These are phyloP conservation scores for Loris lydekkerianus DNA, from an alignment of 2,797 vertebrate species.

Conservation along the genomic window DNA sequence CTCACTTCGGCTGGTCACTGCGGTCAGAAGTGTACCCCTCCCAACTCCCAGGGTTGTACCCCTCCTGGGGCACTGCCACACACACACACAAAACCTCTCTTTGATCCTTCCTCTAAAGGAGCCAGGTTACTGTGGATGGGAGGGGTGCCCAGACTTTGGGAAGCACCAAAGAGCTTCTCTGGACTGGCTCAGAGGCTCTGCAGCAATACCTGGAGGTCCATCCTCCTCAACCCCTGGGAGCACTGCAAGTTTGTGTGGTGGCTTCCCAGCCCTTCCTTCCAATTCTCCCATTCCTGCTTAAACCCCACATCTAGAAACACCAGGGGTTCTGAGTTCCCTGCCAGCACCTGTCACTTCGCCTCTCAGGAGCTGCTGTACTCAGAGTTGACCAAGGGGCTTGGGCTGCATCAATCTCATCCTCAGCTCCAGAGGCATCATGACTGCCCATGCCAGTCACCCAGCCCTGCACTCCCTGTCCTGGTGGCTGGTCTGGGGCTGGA, in stretches of 20 bases:
- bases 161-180: background rate
- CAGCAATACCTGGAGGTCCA: background rate
- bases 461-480: accelerated
- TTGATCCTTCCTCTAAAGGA: background rate
- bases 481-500: too few species aligned
- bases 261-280: background rate
- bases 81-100: background rate
- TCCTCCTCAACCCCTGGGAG: background rate
- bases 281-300: background rate
- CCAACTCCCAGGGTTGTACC: background rate
- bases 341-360: background rate
- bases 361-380: background rate
- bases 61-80: background rate
- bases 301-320: too few species aligned
- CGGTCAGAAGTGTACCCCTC: too few species aligned
- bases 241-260: too few species aligned
- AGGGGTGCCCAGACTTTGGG: background rate
- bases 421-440: too few species aligned
- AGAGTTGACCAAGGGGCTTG: background rate
- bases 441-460: too few species aligned
- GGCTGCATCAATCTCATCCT: accelerated
- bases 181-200: background rate
- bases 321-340: background rate
- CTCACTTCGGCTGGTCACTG: too few species aligned
- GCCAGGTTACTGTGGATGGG: background rate